These are phyloP conservation scores for Illadopsis cleaveri DNA, from an alignment of 2,113 vertebrate genomes.

Conservation along the genomic window DNA sequence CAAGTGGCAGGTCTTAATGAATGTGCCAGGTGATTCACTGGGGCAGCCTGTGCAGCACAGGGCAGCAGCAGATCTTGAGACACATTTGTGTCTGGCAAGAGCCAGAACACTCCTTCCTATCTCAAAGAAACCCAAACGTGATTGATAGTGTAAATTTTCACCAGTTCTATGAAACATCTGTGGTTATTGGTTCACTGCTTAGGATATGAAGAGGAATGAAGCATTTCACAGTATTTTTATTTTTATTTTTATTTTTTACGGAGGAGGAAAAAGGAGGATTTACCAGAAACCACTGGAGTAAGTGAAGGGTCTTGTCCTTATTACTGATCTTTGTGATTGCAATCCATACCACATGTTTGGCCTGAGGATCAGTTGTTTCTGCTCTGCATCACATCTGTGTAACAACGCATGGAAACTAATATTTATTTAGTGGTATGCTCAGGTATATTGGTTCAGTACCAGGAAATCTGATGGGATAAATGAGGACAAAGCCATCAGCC, in stretches of 20 bases:
- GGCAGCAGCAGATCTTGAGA: not conserved
- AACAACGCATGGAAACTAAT: not conserved
- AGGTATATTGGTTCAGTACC: not conserved
- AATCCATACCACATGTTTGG: not conserved
- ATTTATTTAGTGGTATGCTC: not conserved
- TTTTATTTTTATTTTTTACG: not conserved
- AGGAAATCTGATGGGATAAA: not conserved
- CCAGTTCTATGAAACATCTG: not conserved
- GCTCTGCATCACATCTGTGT: not conserved
- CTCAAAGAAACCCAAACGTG: not conserved
- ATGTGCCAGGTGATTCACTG: fast-evolving
- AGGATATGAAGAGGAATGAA: not conserved
- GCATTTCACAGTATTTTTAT: not conserved
- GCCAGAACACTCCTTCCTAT: not conserved
- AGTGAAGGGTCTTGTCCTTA: not conserved
- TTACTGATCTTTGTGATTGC: not conserved
- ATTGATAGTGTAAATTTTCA: not conserved
- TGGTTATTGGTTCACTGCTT: not conserved
- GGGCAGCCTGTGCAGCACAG: not conserved
- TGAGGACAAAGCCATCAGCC: not conserved
- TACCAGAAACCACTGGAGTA: not conserved
- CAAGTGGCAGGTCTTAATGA: not conserved
- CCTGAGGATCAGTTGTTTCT: not conserved
- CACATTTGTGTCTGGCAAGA: not conserved
- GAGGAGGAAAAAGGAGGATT: not conserved